phyloP scores from a whole-genome alignment of 2,797 vertebrate genomes.

The Holocentrus rufus region DNA sequence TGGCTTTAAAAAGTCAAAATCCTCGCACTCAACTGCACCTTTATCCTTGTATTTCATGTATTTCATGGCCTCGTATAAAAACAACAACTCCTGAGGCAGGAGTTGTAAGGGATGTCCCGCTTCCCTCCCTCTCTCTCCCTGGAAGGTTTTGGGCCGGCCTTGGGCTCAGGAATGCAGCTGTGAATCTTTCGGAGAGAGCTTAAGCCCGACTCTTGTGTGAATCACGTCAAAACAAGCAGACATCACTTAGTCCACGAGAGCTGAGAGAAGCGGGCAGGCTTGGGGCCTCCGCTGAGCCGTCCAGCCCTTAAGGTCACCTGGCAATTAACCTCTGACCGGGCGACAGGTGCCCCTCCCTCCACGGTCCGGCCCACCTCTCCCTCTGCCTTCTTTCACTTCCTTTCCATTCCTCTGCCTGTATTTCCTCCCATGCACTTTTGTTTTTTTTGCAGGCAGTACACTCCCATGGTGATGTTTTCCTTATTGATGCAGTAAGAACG shows the following conservation, averaged over 20 bases:
- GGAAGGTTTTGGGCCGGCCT: constrained; percentile 20
- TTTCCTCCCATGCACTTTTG: neutral
- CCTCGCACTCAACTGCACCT: neutral
- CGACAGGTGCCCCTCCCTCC: constrained; percentile 49
- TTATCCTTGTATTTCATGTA: neutral
- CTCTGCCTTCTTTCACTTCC: constrained; percentile 30
- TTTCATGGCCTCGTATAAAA: constrained; percentile 13
- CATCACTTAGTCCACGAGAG: constrained; percentile 74
- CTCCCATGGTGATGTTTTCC: too few species aligned
- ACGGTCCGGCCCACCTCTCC: too few species aligned
- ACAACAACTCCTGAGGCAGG: neutral
- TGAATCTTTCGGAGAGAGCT: constrained; percentile 55
- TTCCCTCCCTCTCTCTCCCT: too few species aligned
- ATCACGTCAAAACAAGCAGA: constrained; percentile 82
- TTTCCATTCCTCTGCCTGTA: neutral
- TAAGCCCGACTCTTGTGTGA: constrained; percentile 77
- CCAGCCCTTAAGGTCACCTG: constrained; percentile 74
- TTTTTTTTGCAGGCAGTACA: too few species aligned
- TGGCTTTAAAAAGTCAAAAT: too few species aligned
- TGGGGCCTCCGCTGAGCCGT: constrained; percentile 66
- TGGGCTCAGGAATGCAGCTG: constrained; percentile 76
- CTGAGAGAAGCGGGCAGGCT: constrained; percentile 62
- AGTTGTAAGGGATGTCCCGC: too few species aligned
- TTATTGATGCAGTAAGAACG: too few species aligned
- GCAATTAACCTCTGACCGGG: constrained; percentile 79